Evolutionary conservation across 2,113 vertebrate genomes (phyloP), one percentile per base, ranked within the genome.

Genomic region (Onychorhynchus coronatus): DNA sequence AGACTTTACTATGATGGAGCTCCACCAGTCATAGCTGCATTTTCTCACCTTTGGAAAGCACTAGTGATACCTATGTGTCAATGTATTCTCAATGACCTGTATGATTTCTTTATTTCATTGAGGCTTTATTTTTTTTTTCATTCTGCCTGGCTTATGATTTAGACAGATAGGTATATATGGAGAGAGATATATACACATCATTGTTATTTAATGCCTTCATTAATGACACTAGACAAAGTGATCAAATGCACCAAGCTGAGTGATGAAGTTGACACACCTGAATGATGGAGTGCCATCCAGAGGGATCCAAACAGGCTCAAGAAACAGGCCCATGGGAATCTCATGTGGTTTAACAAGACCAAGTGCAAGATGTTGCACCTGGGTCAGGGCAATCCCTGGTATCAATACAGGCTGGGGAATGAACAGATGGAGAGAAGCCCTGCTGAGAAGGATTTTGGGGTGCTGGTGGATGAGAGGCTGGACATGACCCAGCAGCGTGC

Each of bases 321-420:
- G 25, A 56, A 73, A 35, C 72, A 1, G 41, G 31, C 8, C 42
- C 6, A 7, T 33, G 25, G 66, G 7, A 65, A 31, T 56, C 21
- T 42, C 5, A 31, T 49, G 35, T 8, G 6, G 9, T 35, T 42
- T 56, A 35, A 42, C 11, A 56, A 42, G 25, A 56, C 2, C 7
- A 37, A 56, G 21, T 27, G 21, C 50, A 42, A 27, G 20, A 27
- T 49, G 9, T 35, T 58, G 6, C 9, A 22, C 9, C 67, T 80
- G 14, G 13, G 9, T 39, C 19, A 16, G 55, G 39, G 41, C 8
- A 53, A 20, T 6, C 8, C 8, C n/a, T 0, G 0, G 5, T 35
- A 27, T 19, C 16, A 42, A 35, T 15, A 14, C 42, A 49, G 5
- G 1, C 35, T 9, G 5, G 33, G 21, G 9, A 1, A 42, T 22